Conservation (phyloP, 1,140 invertebrate genomes). For the Euura saliciscinereae region DNA sequence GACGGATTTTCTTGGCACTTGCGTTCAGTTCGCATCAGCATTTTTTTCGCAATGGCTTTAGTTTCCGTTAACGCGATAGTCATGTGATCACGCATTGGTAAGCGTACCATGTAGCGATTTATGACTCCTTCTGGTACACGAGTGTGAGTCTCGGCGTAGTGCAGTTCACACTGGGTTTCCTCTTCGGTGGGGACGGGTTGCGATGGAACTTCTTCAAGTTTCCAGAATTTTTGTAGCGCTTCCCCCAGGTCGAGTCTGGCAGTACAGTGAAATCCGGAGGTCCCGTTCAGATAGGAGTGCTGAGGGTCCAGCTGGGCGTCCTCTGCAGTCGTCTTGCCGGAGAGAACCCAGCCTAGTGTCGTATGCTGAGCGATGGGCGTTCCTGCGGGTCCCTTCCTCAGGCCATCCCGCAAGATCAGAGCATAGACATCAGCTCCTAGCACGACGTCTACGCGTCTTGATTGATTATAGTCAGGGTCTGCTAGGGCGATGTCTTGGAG, state of each 20-base stretch:
- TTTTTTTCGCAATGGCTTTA: background rate
- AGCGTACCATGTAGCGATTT: background rate
- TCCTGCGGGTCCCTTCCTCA: background rate
- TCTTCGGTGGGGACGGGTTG: background rate
- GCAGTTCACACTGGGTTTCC: background rate
- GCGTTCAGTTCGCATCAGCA: background rate
- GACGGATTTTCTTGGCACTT: background rate
- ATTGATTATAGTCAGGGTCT: background rate
- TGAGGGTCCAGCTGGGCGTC: background rate
- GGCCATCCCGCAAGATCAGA: conserved; percentile 7
- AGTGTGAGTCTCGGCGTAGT: background rate
- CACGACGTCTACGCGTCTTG: background rate
- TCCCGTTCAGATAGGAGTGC: no score
- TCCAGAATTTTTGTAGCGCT: conserved; percentile 11
- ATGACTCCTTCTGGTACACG: background rate
- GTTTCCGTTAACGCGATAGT: background rate
- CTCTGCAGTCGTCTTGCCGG: conserved; percentile 11
- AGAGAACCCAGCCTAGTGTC: conserved; percentile 19
- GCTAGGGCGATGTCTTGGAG: background rate
- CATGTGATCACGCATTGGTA: background rate
- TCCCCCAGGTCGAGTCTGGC: conserved; percentile 13
- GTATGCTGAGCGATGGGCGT: conserved; percentile 19
- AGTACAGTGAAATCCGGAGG: background rate
- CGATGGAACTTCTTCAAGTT: conserved; percentile 11
- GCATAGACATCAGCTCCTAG: conserved; percentile 18